These are phyloP conservation scores for Rhorus exstirpatorius DNA, from an alignment of 2,888 invertebrate species.

Conservation along the genomic window DNA sequence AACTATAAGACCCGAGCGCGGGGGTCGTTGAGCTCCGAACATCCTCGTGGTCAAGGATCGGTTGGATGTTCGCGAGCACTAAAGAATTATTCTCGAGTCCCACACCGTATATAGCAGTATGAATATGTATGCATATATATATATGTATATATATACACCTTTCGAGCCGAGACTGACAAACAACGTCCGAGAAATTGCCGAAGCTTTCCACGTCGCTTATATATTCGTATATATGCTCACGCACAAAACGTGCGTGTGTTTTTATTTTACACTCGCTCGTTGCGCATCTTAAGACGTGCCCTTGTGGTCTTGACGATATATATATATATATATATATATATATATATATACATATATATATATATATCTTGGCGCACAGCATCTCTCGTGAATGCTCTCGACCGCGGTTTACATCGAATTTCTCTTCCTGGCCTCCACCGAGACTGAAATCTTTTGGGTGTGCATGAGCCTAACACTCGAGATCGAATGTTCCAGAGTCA, in stretches of 20 bases:
- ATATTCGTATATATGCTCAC: conserved; percentile 32
- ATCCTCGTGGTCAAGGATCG: conserved; percentile 66
- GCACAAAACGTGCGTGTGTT: conserved; percentile 38
- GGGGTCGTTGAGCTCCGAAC: conserved; percentile 50
- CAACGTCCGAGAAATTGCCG: conserved; percentile 50
- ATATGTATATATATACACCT: conserved; percentile 16
- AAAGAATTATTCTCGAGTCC: conserved; percentile 58
- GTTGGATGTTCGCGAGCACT: conserved; percentile 41
- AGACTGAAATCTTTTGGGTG: conserved; percentile 29
- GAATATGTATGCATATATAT: conserved; percentile 17
- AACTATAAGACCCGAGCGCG: neutral
- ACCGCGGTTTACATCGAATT: conserved; percentile 57
- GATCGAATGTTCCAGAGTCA: conserved; percentile 49
- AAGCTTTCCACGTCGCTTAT: conserved; percentile 51
- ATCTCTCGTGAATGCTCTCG: conserved; percentile 23
- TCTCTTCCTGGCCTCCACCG: conserved; percentile 61
- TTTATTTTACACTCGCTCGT: conserved; percentile 56
- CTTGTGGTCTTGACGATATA: conserved; percentile 46
- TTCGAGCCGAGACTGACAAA: conserved; percentile 45
- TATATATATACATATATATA: neutral
- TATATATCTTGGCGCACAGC: neutral
- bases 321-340: neutral
- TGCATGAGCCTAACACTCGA: conserved; percentile 36
- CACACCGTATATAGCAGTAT: conserved; percentile 47
- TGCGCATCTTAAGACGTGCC: conserved; percentile 58